Base-by-base conservation (phyloP, 2,113 vertebrate species). In the Aegithalos caudatus region DNA sequence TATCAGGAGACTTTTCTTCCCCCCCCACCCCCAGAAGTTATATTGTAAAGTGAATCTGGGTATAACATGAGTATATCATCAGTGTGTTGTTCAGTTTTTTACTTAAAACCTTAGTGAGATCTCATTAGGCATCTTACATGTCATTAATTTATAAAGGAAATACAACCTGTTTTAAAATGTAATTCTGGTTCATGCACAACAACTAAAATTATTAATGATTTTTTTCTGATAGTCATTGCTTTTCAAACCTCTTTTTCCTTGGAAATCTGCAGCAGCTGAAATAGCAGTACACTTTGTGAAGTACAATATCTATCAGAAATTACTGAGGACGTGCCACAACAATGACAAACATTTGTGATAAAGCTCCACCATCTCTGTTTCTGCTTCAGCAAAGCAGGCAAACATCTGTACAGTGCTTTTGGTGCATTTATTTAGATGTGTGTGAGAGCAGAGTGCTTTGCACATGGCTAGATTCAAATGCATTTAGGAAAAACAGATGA, bases 21-120 rank as follows among this genome's bases (percentile, higher is more conserved):
- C 18, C 5, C 5, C 4, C 0, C 2, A 0, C 0, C 6, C 7
- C 24, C 8, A 12, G 5, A 4, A 9, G 8, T 25, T 40, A 6
- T 31, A 38, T 3, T 53, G 5, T 76, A 12, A 79, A 67, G 19
- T 64, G 18, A 61, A 42, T 42, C 50, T 65, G 27, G 19, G 3
- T 44, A 24, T 7, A 5, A 40, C 21, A 15, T 40, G 16, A 40
- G 11, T 51, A 23, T 1, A 3, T 58, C 10, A 58, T 58, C 47
- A 64, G 14, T 14, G 11, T 47, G 37, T 60, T 48, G 33, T 7
- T 42, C 25, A 24, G 3, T 14, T 33, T 25, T 29, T 44, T 16
- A 33, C 54, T 67, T 50, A 67, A 84, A 91, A 40, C 6, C 19
- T 71, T 44, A 81, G 69, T 73, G 45, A 88, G 69, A 64, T 95